Percentiles rank a stretch among this genome's conserved stretches.
These are phyloP conservation scores for Drosophila seclusa DNA, from an alignment of 2,888 invertebrate genomes.

Conservation along the genomic window DNA sequence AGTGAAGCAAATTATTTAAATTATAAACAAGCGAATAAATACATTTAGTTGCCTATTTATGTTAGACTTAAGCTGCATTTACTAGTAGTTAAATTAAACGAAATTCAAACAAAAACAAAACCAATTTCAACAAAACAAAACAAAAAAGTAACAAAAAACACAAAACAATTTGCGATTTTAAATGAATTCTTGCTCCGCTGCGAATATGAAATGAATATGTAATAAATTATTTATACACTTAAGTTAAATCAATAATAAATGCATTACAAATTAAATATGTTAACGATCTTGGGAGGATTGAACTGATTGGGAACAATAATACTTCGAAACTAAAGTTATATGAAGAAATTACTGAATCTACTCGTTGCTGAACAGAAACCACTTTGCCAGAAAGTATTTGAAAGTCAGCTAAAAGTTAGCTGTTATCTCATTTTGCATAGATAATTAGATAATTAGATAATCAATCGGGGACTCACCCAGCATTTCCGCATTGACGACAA, in stretches of 20 bases:
- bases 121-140: slow-evolving; percentile 22
- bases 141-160: slow-evolving; percentile 1
- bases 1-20: slow-evolving; percentile 37
- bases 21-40: slow-evolving; percentile 43
- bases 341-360: neutral
- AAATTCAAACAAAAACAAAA: slow-evolving; percentile 23
- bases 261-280: slow-evolving; percentile 26
- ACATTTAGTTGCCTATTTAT: slow-evolving; percentile 80
- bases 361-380: neutral
- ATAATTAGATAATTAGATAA: neutral
- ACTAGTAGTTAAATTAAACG: slow-evolving; percentile 81
- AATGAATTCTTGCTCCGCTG: slow-evolving; percentile 21
- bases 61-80: slow-evolving; percentile 84
- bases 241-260: slow-evolving; percentile 61
- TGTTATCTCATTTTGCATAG: neutral
- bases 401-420: neutral
- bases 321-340: too few relatives aligned
- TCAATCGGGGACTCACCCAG: slow-evolving; percentile 88
- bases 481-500: slow-evolving; percentile 94
- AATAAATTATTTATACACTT: slow-evolving; percentile 67
- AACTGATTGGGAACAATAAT: too few relatives aligned
- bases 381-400: neutral
- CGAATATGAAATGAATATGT: slow-evolving; percentile 50
- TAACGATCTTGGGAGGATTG: neutral
- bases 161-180: slow-evolving; percentile 8